Evolutionary conservation across 2,888 invertebrate genomes (phyloP).

Genomic region (Hyalella azteca): DNA sequence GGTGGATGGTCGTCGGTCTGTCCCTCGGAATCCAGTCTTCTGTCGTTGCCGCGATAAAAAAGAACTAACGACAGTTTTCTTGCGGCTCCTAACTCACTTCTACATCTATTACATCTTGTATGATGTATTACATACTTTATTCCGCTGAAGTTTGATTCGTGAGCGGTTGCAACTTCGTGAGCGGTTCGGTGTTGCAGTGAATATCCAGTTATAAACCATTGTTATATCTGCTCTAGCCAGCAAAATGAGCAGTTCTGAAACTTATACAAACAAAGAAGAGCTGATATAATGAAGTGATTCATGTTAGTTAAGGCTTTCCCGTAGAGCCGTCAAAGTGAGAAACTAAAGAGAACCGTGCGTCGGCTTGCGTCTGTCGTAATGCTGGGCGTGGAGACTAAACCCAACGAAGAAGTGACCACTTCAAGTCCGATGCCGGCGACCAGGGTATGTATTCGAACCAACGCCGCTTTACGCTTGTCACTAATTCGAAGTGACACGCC

Average conservation of each 20-base stretch:
- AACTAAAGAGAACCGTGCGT: neutral
- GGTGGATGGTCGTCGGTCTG: constrained; percentile 10
- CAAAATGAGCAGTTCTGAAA: constrained; percentile 21
- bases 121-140: neutral
- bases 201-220: neutral
- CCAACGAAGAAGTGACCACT: constrained; percentile 33
- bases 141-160: neutral
- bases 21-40: neutral
- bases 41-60: no score
- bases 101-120: no score
- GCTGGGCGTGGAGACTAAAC: constrained; percentile 25
- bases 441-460: constrained; percentile 26
- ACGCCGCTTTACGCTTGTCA: no score
- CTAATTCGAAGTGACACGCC: no score
- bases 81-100: no score
- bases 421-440: neutral
- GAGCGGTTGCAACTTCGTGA: neutral
- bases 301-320: neutral
- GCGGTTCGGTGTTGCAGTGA: neutral
- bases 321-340: neutral
- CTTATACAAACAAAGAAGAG: neutral
- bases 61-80: no score
- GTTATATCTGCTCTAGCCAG: neutral
- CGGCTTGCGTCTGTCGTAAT: neutral
- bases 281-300: neutral